A percentile compares a stretch with the other conserved stretches of the same genome.
phyloP scores from a whole-genome alignment of 1,140 invertebrate species.

The Diorhabda carinulata region DNA sequence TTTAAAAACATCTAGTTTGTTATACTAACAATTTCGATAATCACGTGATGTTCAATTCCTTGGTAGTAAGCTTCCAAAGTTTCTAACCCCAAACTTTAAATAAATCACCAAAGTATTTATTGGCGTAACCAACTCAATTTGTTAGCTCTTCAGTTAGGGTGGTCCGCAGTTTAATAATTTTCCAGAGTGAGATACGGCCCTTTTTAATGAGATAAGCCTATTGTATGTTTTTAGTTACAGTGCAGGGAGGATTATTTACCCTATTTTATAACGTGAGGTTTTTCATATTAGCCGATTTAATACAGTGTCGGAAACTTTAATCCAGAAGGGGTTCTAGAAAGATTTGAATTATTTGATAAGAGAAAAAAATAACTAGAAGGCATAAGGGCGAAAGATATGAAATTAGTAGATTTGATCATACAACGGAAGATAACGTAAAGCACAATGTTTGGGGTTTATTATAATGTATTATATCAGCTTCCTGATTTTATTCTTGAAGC shows the following conservation, averaged over 20 bases:
- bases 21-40: too few species aligned
- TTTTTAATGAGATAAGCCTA: conserved; percentile 30
- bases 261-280: conserved; percentile 27
- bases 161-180: conserved; percentile 30
- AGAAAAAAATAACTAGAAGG: neutral
- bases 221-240: conserved; percentile 31
- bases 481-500: too few species aligned
- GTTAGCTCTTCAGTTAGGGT: conserved; percentile 25
- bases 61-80: neutral
- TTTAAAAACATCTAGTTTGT: too few species aligned
- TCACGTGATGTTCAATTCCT: too few species aligned
- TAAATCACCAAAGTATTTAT: conserved; percentile 24
- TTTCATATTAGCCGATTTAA: conserved; percentile 23
- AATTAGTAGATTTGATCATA: neutral
- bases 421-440: too few species aligned
- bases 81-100: conserved; percentile 13
- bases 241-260: conserved; percentile 27
- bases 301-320: neutral
- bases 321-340: neutral
- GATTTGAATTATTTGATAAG: conserved; percentile 3
- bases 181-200: conserved; percentile 26
- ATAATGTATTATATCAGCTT: too few species aligned
- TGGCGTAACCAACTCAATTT: conserved; percentile 33
- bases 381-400: neutral
- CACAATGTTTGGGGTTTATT: too few species aligned